Evolutionary conservation across 2,797 vertebrate genomes (phyloP).

Genomic region (Carduelis carduelis): DNA sequence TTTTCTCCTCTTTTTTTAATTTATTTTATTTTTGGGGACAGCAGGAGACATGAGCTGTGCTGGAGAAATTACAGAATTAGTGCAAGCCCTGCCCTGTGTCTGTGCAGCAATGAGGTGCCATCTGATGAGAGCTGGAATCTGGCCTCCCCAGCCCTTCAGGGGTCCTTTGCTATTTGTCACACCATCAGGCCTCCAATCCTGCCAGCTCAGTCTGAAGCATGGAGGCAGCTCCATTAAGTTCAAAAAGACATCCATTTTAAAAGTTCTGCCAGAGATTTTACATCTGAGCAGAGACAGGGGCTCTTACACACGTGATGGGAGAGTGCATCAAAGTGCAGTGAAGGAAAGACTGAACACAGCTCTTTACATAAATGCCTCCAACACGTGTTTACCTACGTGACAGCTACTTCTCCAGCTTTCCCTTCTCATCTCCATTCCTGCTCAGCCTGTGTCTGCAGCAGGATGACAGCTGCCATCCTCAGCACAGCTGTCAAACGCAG

Average conservation of each 20-base stretch:
- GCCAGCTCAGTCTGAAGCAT: neutral
- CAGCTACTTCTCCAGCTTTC: neutral
- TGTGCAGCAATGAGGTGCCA: neutral
- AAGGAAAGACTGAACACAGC: neutral
- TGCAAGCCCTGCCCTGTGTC: neutral
- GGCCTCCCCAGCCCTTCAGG: neutral
- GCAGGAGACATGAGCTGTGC: neutral
- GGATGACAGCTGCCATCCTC: neutral
- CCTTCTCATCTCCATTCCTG: neutral
- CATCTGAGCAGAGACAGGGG: neutral
- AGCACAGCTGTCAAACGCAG: neutral
- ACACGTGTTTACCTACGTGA: neutral
- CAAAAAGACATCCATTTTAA: neutral
- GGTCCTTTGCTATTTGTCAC: neutral
- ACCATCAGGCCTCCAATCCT: neutral
- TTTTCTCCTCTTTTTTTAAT: neutral
- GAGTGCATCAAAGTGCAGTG: neutral
- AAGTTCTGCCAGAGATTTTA: neutral
- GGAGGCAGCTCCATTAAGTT: neutral
- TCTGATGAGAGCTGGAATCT: conserved; percentile 14
- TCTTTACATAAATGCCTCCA: neutral
- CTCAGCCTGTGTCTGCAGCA: neutral
- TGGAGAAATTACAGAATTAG: conserved; percentile 7
- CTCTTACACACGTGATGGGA: neutral
- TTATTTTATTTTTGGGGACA: neutral